phyloP scores from a whole-genome alignment of 1,140 invertebrate genomes.

The Pogonus chalceus region DNA sequence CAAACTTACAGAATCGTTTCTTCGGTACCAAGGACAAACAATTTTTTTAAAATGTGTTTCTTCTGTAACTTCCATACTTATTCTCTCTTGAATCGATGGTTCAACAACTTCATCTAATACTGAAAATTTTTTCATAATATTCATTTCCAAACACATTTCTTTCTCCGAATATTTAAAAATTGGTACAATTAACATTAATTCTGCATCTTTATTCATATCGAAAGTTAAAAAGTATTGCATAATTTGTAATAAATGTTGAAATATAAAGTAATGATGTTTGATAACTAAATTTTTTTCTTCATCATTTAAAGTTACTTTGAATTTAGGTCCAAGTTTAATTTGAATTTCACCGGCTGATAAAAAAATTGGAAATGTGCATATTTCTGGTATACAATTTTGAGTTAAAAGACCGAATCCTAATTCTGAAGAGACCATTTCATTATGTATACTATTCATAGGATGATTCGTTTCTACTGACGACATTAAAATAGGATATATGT shows the following conservation, averaged over 20 bases:
- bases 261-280: constrained; percentile 42
- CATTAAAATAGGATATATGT: no score
- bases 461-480: no score
- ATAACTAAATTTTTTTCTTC: constrained; percentile 44
- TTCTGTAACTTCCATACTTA: constrained; percentile 47
- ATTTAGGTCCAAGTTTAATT: no score
- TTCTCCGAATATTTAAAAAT: no score
- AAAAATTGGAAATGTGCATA: constrained; percentile 75
- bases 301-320: constrained; percentile 48
- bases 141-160: constrained; percentile 55
- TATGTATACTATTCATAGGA: not conserved
- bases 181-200: constrained; percentile 71
- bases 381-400: constrained; percentile 40
- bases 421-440: constrained; percentile 20
- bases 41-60: constrained; percentile 59
- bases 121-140: no score
- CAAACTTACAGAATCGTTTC: constrained; percentile 39
- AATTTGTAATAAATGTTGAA: constrained; percentile 62
- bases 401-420: constrained; percentile 49
- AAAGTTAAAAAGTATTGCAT: constrained; percentile 71
- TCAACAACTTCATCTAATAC: constrained; percentile 25
- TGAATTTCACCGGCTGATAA: constrained; percentile 70
- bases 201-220: constrained; percentile 46
- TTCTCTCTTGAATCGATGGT: constrained; percentile 42
- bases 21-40: constrained; percentile 78